Evolutionary conservation across 2,113 vertebrate species (phyloP).

Genomic region (Notothenia rossii): DNA sequence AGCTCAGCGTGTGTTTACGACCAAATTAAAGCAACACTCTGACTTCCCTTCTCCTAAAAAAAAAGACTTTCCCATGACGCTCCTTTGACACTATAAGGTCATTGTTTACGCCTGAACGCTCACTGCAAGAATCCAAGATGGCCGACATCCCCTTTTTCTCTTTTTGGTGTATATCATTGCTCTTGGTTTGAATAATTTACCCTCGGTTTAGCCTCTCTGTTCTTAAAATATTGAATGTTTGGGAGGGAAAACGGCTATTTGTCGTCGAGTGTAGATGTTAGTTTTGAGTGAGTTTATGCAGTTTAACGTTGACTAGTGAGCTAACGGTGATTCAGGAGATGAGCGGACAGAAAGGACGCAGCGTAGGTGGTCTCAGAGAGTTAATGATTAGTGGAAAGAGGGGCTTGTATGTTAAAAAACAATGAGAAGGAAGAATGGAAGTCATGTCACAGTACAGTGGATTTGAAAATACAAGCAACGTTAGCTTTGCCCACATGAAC

Average conservation of each 20-base stretch:
- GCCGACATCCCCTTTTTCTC: conserved; percentile 23
- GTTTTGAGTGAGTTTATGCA: background rate
- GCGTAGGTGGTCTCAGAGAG: conserved; percentile 10
- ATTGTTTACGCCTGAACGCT: conserved; percentile 41
- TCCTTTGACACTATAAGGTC: conserved; percentile 24
- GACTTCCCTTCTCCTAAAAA: conserved; percentile 30
- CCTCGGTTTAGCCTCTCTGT: background rate
- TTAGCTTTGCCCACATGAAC: no score
- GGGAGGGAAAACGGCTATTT: background rate
- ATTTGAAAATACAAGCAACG: no score
- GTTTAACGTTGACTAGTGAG: background rate
- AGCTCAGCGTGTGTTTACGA: conserved; percentile 61
- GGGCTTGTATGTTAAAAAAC: background rate
- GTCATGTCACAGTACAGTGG: no score
- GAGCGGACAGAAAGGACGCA: background rate
- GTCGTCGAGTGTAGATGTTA: background rate
- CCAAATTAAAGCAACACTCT: conserved; percentile 41
- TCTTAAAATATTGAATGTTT: conserved; percentile 13
- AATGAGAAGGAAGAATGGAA: background rate
- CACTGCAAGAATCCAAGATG: conserved; percentile 2
- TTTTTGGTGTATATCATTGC: background rate
- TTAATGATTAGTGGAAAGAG: conserved; percentile 12
- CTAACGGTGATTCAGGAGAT: background rate
- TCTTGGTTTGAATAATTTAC: background rate
- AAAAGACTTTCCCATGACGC: conserved; percentile 53